Percentiles rank a stretch among this genome's conserved stretches.
phyloP scores from a whole-genome alignment of 2,113 vertebrate species.

The Ptilorrhoa leucosticta region DNA sequence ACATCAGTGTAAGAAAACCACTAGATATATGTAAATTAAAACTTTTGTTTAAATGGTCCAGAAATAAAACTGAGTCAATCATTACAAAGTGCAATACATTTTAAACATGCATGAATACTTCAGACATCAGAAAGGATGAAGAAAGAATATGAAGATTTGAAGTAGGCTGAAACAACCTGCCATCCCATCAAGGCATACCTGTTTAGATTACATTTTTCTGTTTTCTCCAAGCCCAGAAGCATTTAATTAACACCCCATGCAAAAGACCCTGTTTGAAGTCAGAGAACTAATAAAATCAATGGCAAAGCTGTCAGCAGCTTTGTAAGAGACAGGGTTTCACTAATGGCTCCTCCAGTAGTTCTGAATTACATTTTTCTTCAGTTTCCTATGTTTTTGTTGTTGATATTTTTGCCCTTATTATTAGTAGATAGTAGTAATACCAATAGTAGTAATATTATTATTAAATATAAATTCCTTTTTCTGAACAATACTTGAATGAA shows the following conservation, averaged over 20 bases:
- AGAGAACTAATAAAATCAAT: neutral
- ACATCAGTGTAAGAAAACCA: neutral
- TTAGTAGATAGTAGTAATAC: neutral
- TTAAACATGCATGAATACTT: neutral
- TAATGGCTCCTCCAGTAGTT: neutral
- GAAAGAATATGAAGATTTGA: neutral
- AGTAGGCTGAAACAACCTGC: neutral
- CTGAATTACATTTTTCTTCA: neutral
- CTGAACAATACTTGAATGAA: neutral
- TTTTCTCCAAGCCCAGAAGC: neutral
- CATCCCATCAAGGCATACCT: neutral
- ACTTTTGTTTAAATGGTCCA: neutral
- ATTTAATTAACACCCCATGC: neutral
- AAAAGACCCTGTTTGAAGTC: neutral
- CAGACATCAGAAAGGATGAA: neutral
- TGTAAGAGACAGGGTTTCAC: neutral
- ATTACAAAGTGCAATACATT: neutral
- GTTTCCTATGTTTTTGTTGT: neutral
- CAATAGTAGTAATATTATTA: neutral
- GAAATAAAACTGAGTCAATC: neutral
- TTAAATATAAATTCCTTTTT: neutral
- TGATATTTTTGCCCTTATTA: rapidly evolving
- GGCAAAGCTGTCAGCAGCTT: neutral
- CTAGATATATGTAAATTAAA: neutral
- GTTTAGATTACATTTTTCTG: neutral